Percentiles rank a stretch among this genome's conserved stretches.
Evolutionary conservation across 53 echinoderm and acorn worm species (phyloP).

Genomic region (Paracentrotus lividus): DNA sequence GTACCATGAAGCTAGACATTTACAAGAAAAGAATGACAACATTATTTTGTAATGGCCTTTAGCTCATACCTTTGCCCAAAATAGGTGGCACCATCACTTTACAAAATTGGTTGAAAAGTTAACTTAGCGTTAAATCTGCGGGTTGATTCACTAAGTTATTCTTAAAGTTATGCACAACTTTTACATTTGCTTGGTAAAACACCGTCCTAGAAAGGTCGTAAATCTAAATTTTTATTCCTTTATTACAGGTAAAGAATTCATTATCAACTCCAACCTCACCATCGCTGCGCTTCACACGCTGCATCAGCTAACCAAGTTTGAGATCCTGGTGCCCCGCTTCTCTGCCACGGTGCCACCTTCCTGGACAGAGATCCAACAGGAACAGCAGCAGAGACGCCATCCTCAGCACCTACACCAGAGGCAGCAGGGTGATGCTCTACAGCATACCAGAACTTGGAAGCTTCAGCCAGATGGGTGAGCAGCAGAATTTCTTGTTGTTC

Average conservation of each 20-base stretch:
- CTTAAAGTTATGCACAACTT: too few species aligned
- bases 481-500: too few species aligned
- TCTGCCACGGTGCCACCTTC: slow-evolving; percentile 96
- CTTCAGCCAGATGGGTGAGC: slow-evolving; percentile 94
- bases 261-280: slow-evolving; percentile 81
- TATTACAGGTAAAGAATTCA: slow-evolving; percentile 75
- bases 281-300: slow-evolving; percentile 78
- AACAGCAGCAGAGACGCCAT: slow-evolving; percentile 98
- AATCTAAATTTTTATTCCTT: not conserved
- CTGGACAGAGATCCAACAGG: slow-evolving; percentile 99
- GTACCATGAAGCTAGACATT: too few species aligned
- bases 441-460: slow-evolving; percentile 98
- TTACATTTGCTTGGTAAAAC: too few species aligned
- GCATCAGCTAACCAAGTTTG: slow-evolving; percentile 94
- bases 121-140: too few species aligned
- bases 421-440: slow-evolving; percentile 96
- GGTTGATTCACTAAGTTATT: too few species aligned
- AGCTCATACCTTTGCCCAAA: too few species aligned
- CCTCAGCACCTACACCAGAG: slow-evolving; percentile 98
- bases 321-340: slow-evolving; percentile 97
- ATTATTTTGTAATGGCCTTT: too few species aligned
- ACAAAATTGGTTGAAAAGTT: too few species aligned
- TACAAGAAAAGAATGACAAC: too few species aligned
- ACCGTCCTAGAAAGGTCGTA: too few species aligned
- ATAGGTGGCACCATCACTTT: too few species aligned